Evolutionary conservation across 2,113 vertebrate species (phyloP).

Genomic region (Grantiella picta): DNA sequence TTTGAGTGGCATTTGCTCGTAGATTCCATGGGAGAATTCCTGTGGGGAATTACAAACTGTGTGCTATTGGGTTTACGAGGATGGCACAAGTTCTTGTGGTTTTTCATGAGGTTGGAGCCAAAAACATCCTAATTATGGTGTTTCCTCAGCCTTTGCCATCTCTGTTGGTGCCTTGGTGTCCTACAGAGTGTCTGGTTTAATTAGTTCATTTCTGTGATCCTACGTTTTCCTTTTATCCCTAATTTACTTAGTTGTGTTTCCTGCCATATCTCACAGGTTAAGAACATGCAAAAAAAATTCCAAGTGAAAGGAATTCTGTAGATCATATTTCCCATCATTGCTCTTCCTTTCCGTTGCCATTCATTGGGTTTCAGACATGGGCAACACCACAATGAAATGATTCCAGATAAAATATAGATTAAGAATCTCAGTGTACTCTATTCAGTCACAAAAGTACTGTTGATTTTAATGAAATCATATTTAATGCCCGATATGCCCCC

Average conservation of each 20-base stretch:
- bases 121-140: neutral
- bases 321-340: fast-evolving
- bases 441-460: neutral
- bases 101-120: neutral
- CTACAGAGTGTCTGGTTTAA: fast-evolving
- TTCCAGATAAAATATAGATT: neutral
- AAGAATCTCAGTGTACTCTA: neutral
- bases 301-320: neutral
- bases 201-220: neutral
- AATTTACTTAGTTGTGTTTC: neutral
- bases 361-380: fast-evolving
- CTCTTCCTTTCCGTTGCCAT: neutral
- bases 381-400: fast-evolving
- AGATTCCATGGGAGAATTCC: neutral
- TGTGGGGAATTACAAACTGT: neutral
- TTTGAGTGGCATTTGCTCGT: neutral
- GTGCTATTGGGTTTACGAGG: neutral
- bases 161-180: neutral
- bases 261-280: neutral
- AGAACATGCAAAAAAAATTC: neutral
- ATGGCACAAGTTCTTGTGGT: neutral
- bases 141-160: neutral
- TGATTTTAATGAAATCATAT: neutral
- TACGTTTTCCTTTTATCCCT: neutral
- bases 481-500: neutral